Percentiles rank a stretch among this genome's conserved stretches.
Conservation (phyloP, 1,140 invertebrate genomes). For the Drosophila melanica region DNA sequence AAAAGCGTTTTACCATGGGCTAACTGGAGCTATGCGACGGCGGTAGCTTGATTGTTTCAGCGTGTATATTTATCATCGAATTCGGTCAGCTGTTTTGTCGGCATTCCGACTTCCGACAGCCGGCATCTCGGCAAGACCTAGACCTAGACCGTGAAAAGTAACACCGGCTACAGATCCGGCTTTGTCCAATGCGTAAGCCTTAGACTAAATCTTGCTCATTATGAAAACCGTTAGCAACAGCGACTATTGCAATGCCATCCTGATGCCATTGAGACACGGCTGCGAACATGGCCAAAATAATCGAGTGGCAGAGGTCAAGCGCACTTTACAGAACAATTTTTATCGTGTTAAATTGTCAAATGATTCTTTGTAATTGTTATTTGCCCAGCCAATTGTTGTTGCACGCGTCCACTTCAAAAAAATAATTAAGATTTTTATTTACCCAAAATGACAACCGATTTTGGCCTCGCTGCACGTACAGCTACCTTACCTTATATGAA, state of each 20-base stretch:
- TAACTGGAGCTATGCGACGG: conserved; percentile 40
- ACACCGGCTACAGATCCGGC: conserved; percentile 11
- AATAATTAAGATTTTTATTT: conserved; percentile 60
- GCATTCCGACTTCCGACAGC: conserved; percentile 56
- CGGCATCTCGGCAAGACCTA: conserved; percentile 62
- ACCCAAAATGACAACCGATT: conserved; percentile 39
- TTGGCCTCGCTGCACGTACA: conserved; percentile 52
- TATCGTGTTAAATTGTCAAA: conserved; percentile 62
- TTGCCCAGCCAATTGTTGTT: conserved; percentile 26
- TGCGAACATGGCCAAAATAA: conserved; percentile 66
- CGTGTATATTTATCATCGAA: conserved; percentile 69
- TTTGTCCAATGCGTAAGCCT: conserved; percentile 19
- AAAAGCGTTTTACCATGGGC: conserved; percentile 47
- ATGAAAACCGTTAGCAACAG: conserved; percentile 31
- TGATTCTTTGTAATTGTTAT: conserved; percentile 55
- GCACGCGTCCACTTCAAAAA: conserved; percentile 48
- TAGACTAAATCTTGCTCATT: conserved; percentile 15
- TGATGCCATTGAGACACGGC: conserved; percentile 17
- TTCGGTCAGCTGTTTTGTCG: conserved; percentile 61
- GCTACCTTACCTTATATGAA: conserved; percentile 1
- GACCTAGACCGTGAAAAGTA: conserved; percentile 70
- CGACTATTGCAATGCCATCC: conserved; percentile 38
- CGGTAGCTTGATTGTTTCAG: conserved; percentile 36
- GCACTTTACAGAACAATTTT: conserved; percentile 71
- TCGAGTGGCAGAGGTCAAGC: conserved; percentile 68